Conservation (phyloP, 2,797 vertebrate species). For the Lophotriccus pileatus region DNA sequence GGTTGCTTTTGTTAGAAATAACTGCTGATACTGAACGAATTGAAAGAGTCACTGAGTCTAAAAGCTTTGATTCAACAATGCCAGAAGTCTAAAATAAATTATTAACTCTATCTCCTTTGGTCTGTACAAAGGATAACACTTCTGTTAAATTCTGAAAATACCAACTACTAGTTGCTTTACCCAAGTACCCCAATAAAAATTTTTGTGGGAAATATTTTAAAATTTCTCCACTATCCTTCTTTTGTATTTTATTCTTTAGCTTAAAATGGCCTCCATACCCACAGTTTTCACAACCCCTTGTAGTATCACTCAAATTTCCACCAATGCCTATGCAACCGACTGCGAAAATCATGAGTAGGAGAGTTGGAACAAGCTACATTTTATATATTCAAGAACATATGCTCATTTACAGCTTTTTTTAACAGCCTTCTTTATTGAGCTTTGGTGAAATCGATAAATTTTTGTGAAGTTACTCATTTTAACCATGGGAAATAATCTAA, state of each 20-base stretch:
- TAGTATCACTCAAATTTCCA: neutral
- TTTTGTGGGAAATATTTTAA: neutral
- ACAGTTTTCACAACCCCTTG: neutral
- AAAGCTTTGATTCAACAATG: neutral
- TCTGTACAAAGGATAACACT: neutral
- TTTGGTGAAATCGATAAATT: neutral
- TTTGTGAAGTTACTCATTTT: neutral
- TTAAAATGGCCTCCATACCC: neutral
- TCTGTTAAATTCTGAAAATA: neutral
- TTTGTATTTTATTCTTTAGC: neutral
- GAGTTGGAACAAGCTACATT: neutral
- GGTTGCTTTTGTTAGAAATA: neutral
- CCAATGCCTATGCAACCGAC: neutral
- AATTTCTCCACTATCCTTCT: neutral
- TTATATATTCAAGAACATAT: neutral
- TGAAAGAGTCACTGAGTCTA: neutral
- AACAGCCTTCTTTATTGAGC: neutral
- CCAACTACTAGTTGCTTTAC: neutral
- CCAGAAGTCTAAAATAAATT: neutral
- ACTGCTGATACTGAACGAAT: neutral
- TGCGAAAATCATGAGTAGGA: neutral
- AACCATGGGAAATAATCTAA: neutral
- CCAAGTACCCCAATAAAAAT: neutral
- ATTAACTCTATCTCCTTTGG: neutral
- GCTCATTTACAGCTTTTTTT: neutral